Evolutionary conservation across 2,113 vertebrate genomes (phyloP).

Genomic region (Halichoeres trimaculatus): DNA sequence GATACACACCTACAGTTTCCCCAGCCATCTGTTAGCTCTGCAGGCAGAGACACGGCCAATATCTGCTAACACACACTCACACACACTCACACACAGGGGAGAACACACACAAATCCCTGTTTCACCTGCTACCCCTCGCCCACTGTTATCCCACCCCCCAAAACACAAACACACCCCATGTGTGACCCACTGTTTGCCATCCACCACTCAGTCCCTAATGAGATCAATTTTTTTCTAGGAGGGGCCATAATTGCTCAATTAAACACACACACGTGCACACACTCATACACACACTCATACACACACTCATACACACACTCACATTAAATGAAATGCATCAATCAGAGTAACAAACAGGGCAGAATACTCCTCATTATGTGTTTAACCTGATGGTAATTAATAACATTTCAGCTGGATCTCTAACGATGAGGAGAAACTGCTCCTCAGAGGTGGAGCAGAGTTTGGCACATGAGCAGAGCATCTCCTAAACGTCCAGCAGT

Average conservation of each 20-base stretch:
- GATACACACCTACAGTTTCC: slow-evolving; percentile 50
- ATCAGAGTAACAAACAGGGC: slow-evolving; percentile 67
- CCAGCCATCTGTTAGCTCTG: slow-evolving; percentile 67
- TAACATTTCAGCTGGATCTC: slow-evolving; percentile 48
- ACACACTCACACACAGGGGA: slow-evolving; percentile 32
- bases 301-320: background rate
- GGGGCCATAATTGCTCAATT: slow-evolving; percentile 72
- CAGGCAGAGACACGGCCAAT: slow-evolving; percentile 54
- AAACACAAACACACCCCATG: slow-evolving; percentile 69
- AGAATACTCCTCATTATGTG: slow-evolving; percentile 71
- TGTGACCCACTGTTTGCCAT: slow-evolving; percentile 69
- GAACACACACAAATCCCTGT: slow-evolving; percentile 38
- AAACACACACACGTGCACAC: slow-evolving; percentile 38
- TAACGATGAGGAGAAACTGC: slow-evolving; percentile 48
- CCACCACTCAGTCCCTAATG: slow-evolving; percentile 73
- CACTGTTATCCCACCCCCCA: slow-evolving; percentile 54
- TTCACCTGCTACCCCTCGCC: slow-evolving; percentile 61
- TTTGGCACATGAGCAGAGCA: slow-evolving; percentile 24
- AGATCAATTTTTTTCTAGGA: slow-evolving; percentile 63
- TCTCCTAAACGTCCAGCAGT: slow-evolving; percentile 26
- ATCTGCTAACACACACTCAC: slow-evolving; percentile 10
- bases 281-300: background rate
- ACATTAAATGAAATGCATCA: slow-evolving; percentile 51
- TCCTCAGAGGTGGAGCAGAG: slow-evolving; percentile 31
- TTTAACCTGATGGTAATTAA: slow-evolving; percentile 75